Evolutionary conservation across 2,113 vertebrate genomes (phyloP).

Genomic region (Turdus rufiventris): DNA sequence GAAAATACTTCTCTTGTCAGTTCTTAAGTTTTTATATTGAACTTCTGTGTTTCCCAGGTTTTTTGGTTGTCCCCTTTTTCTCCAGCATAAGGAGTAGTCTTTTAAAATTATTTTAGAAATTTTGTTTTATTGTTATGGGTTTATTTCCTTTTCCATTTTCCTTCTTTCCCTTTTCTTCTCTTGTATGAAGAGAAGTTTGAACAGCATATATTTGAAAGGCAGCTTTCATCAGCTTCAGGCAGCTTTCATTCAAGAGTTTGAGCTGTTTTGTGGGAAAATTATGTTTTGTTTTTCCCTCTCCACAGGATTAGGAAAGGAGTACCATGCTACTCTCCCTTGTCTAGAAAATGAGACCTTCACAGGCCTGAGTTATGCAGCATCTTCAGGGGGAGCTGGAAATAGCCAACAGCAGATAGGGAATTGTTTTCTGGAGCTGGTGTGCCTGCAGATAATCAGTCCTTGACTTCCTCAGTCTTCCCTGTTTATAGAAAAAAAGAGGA

Average conservation of each 20-base stretch:
- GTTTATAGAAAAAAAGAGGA: background rate
- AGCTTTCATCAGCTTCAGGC: background rate
- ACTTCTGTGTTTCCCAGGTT: background rate
- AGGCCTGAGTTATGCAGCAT: background rate
- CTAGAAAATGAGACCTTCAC: background rate
- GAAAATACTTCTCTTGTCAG: background rate
- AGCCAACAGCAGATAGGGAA: background rate
- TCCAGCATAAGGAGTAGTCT: background rate
- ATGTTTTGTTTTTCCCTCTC: background rate
- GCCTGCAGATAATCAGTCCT: background rate
- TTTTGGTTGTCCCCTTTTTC: background rate
- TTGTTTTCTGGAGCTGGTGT: background rate
- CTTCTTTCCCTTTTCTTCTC: background rate
- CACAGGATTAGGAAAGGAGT: background rate
- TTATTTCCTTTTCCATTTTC: background rate
- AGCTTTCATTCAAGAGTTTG: background rate
- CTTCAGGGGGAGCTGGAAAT: background rate
- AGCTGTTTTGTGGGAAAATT: background rate
- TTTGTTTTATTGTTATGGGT: accelerated
- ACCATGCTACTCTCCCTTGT: background rate
- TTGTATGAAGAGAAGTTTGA: background rate
- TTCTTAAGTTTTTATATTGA: background rate
- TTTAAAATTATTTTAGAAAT: background rate
- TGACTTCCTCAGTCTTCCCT: background rate
- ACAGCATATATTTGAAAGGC: background rate